These are phyloP conservation scores for Pipistrellus nathusii DNA, from an alignment of 2,797 vertebrate genomes.

Conservation along the genomic window DNA sequence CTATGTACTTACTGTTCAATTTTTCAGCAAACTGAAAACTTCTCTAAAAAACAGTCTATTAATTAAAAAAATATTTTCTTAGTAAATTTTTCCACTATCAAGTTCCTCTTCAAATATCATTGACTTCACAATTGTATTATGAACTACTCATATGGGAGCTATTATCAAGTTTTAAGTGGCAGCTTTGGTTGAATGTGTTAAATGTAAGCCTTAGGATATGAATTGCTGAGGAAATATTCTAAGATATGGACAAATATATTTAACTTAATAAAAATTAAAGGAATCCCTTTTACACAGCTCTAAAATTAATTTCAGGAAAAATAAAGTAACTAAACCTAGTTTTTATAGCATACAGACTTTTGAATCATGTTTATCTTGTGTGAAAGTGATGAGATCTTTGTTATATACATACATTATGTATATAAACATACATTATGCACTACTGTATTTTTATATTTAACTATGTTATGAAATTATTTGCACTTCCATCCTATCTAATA, in stretches of 20 bases:
- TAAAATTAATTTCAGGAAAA: constrained; percentile 9
- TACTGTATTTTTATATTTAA: constrained; percentile 14
- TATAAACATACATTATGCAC: background rate
- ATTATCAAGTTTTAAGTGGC: constrained; percentile 39
- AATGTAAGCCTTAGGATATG: constrained; percentile 57
- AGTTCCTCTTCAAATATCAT: background rate
- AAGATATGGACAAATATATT: constrained; percentile 24
- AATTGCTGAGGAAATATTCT: constrained; percentile 34
- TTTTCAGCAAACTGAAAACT: background rate
- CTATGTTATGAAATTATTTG: constrained; percentile 12
- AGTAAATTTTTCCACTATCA: constrained; percentile 27
- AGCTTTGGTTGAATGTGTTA: constrained; percentile 59
- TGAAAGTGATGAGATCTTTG: background rate
- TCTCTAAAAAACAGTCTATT: background rate
- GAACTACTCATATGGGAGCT: constrained; percentile 40
- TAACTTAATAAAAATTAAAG: constrained; percentile 46
- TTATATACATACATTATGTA: background rate
- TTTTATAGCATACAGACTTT: background rate
- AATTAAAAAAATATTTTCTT: background rate
- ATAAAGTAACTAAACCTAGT: background rate
- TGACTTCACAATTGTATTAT: background rate
- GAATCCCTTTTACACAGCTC: background rate
- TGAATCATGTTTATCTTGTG: background rate
- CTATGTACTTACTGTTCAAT: background rate
- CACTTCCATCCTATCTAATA: background rate